Conservation (phyloP, 1,140 invertebrate species). For the Tribolium castaneum region DNA sequence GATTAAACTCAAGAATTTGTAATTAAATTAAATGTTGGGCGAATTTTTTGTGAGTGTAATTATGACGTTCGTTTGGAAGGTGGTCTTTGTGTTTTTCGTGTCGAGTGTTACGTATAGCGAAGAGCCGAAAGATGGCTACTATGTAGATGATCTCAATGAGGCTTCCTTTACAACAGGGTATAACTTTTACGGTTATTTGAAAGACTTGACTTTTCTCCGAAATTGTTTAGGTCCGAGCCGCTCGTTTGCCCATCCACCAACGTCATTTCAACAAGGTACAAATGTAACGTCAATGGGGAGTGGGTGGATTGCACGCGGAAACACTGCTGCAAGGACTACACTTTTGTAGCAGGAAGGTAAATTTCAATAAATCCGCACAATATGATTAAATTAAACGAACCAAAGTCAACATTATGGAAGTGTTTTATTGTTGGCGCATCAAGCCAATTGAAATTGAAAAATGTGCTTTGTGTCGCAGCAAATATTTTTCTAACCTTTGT, state of each 20-base stretch:
- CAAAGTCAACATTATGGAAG: background rate
- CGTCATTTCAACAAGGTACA: slow-evolving; percentile 68
- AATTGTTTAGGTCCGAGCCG: slow-evolving; percentile 62
- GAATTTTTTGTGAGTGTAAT: background rate
- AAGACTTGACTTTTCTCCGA: background rate
- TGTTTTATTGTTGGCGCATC: background rate
- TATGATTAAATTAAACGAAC: too few species aligned
- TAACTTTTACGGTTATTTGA: slow-evolving; percentile 12
- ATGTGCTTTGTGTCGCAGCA: background rate
- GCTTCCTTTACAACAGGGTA: slow-evolving; percentile 41
- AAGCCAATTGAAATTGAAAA: background rate
- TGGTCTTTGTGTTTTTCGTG: background rate
- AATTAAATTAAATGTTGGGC: background rate
- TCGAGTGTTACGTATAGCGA: background rate
- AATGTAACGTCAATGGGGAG: slow-evolving; percentile 66
- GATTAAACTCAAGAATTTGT: background rate
- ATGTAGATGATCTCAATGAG: slow-evolving; percentile 41
- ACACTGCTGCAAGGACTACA: slow-evolving; percentile 70
- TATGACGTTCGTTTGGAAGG: slow-evolving; percentile 23
- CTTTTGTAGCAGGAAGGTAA: slow-evolving; percentile 66
- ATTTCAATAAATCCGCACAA: background rate
- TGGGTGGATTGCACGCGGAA: slow-evolving; percentile 68
- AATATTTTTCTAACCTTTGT: slow-evolving; percentile 32
- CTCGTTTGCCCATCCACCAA: slow-evolving; percentile 67
- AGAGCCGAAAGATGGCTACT: slow-evolving; percentile 41